phyloP scores from a whole-genome alignment of 2,113 vertebrate species.

The Myotis davidii region DNA sequence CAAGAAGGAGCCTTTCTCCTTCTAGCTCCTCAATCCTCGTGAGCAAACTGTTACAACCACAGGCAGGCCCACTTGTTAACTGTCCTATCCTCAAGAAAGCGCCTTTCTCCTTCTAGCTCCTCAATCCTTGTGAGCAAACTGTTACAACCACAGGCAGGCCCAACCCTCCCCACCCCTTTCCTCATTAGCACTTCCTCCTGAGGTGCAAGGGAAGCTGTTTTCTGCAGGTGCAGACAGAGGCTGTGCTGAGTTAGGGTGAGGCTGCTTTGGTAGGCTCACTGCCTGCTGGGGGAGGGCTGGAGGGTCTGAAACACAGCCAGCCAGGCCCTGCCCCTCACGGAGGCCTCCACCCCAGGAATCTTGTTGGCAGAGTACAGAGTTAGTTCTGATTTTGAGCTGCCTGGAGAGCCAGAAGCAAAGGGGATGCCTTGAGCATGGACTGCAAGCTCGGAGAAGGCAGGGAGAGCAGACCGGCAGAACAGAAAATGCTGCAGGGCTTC shows the following conservation, averaged over 20 bases:
- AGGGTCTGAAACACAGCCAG: background rate
- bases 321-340: background rate
- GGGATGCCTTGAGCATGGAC: background rate
- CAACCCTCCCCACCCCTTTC: background rate
- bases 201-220: constrained; percentile 74
- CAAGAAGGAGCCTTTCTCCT: background rate
- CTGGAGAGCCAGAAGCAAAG: background rate
- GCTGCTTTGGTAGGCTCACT: background rate
- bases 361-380: background rate
- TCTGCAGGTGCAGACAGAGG: background rate
- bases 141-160: background rate
- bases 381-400: background rate
- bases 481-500: background rate
- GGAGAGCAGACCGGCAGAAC: background rate
- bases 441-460: background rate
- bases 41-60: background rate
- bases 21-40: background rate
- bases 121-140: background rate
- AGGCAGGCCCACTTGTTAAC: background rate
- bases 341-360: background rate
- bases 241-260: background rate
- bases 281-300: background rate
- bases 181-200: constrained; percentile 55
- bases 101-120: background rate
- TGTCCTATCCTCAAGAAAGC: background rate